phyloP scores from a whole-genome alignment of 2,888 invertebrate genomes.

The Sesia bembeciformis region DNA sequence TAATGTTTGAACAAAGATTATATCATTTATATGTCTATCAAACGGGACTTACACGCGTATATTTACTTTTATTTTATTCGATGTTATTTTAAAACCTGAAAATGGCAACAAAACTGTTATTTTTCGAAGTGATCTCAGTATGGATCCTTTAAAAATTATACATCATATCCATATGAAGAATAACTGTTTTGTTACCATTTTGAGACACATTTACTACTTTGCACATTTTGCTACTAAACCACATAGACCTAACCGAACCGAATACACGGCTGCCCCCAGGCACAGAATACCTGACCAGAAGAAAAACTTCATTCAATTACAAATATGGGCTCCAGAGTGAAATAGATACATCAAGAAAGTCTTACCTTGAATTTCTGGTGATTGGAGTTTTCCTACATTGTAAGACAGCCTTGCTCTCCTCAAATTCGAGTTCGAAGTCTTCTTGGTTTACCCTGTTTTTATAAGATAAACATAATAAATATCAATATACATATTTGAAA shows the following conservation, averaged over 20 bases:
- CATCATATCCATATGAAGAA: too few relatives aligned
- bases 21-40: too few relatives aligned
- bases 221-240: neutral
- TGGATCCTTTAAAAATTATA: too few relatives aligned
- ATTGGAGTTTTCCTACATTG: slow-evolving; percentile 81
- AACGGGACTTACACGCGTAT: too few relatives aligned
- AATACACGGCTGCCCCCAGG: neutral
- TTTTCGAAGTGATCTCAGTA: too few relatives aligned
- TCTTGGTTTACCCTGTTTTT: slow-evolving; percentile 80
- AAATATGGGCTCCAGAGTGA: neutral
- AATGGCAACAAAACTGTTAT: too few relatives aligned
- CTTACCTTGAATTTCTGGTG: slow-evolving; percentile 57
- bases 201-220: too few relatives aligned
- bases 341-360: neutral
- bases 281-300: neutral
- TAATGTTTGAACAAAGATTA: too few relatives aligned
- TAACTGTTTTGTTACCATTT: too few relatives aligned
- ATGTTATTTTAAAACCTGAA: too few relatives aligned
- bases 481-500: neutral
- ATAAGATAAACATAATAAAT: neutral
- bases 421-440: slow-evolving; percentile 95
- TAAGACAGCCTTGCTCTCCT: slow-evolving; percentile 88
- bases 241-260: too few relatives aligned
- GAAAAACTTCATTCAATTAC: neutral
- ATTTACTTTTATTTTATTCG: too few relatives aligned